Evolutionary conservation across 2,888 invertebrate genomes (phyloP).

Genomic region (Pemphredon lugubris): DNA sequence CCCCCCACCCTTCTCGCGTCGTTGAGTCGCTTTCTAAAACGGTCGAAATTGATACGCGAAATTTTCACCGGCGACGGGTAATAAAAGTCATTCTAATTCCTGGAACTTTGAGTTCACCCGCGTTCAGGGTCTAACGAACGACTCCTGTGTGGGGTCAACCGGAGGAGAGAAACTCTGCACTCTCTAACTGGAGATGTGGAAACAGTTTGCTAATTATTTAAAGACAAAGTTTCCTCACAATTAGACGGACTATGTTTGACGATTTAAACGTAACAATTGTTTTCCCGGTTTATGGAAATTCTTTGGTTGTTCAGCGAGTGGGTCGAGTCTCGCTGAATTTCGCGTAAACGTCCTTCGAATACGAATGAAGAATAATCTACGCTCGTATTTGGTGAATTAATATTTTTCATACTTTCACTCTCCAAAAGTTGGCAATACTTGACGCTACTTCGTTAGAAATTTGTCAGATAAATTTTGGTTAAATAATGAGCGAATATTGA

Average conservation of each 20-base stretch:
- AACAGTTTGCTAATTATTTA: slow-evolving; percentile 37
- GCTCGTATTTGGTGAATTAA: too few relatives aligned
- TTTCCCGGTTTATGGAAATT: too few relatives aligned
- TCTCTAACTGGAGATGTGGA: not conserved
- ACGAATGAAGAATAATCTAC: too few relatives aligned
- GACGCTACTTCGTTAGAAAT: too few relatives aligned
- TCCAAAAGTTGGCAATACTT: too few relatives aligned
- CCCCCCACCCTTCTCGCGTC: too few relatives aligned
- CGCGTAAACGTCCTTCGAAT: too few relatives aligned
- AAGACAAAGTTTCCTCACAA: not conserved
- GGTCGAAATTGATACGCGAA: slow-evolving; percentile 41
- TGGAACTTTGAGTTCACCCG: slow-evolving; percentile 29
- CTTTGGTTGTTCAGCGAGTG: too few relatives aligned
- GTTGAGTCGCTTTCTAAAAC: slow-evolving; percentile 23
- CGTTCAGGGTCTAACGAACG: slow-evolving; percentile 11
- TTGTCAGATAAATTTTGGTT: too few relatives aligned
- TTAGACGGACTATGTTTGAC: not conserved
- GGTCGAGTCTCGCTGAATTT: too few relatives aligned
- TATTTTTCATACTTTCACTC: too few relatives aligned
- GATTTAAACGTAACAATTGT: not conserved
- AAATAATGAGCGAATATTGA: too few relatives aligned
- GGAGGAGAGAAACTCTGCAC: slow-evolving; percentile 22
- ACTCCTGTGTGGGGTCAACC: slow-evolving; percentile 15
- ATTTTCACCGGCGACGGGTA: slow-evolving; percentile 26
- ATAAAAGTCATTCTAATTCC: slow-evolving; percentile 36